A percentile compares a stretch with the other conserved stretches of the same genome.
These are phyloP conservation scores for Heteromormyrus szaboi DNA, from an alignment of 2,797 vertebrate genomes.

Conservation along the genomic window DNA sequence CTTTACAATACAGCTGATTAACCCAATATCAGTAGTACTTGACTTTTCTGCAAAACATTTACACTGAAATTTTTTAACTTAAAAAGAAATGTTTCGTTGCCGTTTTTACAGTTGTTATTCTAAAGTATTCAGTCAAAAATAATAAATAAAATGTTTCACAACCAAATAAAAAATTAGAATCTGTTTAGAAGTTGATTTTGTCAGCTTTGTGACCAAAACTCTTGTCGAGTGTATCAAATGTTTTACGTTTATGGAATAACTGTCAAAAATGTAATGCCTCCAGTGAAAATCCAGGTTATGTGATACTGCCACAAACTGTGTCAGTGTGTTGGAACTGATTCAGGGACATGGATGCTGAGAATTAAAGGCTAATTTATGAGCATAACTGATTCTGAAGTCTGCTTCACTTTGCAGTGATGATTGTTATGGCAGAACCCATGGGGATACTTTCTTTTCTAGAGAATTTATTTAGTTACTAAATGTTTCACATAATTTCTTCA, in stretches of 20 bases:
- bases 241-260: neutral
- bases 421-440: neutral
- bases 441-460: neutral
- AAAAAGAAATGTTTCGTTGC: neutral
- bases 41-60: neutral
- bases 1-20: neutral
- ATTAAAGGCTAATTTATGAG: neutral
- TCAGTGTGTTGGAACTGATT: neutral
- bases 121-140: neutral
- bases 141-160: neutral
- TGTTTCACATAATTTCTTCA: neutral
- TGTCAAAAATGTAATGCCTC: neutral
- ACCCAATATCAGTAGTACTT: neutral
- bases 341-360: neutral
- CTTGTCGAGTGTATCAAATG: neutral
- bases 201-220: neutral
- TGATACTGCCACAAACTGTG: neutral
- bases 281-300: neutral
- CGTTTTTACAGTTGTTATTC: neutral
- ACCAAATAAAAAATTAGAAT: neutral
- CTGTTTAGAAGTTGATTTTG: neutral
- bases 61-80: neutral
- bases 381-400: constrained; percentile 10
- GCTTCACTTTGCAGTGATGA: neutral
- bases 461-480: constrained; percentile 1